Base-by-base conservation (phyloP, 2,113 vertebrate genomes). In the Hymenochirus boettgeri region DNA sequence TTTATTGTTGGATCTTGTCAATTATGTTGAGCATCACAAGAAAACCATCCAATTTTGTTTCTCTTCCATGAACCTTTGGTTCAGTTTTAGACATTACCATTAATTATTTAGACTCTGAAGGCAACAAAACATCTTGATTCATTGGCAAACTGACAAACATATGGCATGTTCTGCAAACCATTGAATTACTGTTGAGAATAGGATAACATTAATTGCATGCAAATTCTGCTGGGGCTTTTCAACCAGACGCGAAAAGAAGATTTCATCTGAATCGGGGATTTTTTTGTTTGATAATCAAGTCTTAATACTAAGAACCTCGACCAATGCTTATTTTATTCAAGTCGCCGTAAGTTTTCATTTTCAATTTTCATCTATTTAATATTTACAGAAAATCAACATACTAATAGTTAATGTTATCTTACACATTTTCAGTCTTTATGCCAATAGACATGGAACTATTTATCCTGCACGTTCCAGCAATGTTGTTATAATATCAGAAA, bases 141-240 rank as follows among this genome's bases (percentile, higher is more conserved):
- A 86, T 80, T 88, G 83, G 85, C 85, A 86, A 86, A 84, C 77
- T 90, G 87, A 89, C 85, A 88, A 88, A 85, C 87, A 88, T 86
- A 88, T 87, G 84, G 87, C 73, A 75, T 76, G 70, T 85, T 88
- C 83, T 88, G 83, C 84, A 86, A 85, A 83, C 72, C 82, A 75
- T 75, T 72, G 67, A 77, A 71, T 84, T 86, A 86, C 82, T 85
- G 76, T 81, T 82, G 81, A 78, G 78, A 79, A 72, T 75, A 80
- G 75, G 70, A 82, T 80, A 84, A 81, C 80, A 79, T 82, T 87
- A 84, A 87, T 83, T 85, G 83, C 76, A 74, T 77, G 75, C 62
- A 75, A 83, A 85, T 79, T 74, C 84, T 80, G 62, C 71, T 62
- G 85, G 81, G 84, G 84, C 60, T 84, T 83, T 73, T 75, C 66